Percentiles rank a stretch among this genome's conserved stretches.
Evolutionary conservation across 2,113 vertebrate species (phyloP).

Genomic region (Cyprinodon variegatus): DNA sequence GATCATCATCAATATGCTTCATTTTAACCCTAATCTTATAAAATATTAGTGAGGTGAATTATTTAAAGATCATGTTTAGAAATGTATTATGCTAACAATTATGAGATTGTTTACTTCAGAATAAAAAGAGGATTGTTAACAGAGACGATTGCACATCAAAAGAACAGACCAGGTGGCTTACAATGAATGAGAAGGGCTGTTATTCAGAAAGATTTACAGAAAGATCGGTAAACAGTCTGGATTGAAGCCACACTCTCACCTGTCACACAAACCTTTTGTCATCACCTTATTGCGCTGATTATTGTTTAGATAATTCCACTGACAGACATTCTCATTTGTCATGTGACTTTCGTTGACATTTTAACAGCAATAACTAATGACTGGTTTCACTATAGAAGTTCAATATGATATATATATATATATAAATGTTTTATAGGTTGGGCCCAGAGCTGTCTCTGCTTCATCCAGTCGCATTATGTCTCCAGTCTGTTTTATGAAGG

Average conservation of each 20-base stretch:
- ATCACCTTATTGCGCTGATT: slow-evolving; percentile 4
- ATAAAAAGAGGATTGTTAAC: slow-evolving; percentile 62
- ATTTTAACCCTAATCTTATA: neutral
- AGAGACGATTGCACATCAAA: slow-evolving; percentile 49
- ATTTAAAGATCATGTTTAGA: slow-evolving; percentile 15
- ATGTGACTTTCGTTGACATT: neutral
- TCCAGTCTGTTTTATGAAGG: slow-evolving; percentile 24
- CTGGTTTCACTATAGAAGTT: neutral
- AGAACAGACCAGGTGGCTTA: slow-evolving; percentile 34
- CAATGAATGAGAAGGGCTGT: slow-evolving; percentile 28
- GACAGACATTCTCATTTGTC: neutral
- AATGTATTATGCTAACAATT: slow-evolving; percentile 34
- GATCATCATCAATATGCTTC: neutral
- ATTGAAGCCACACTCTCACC: neutral
- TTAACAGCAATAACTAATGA: neutral
- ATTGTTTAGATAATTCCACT: slow-evolving; percentile 2
- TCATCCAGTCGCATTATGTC: slow-evolving; percentile 55
- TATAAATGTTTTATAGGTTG: slow-evolving; percentile 41
- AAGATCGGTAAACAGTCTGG: slow-evolving; percentile 32
- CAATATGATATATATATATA: slow-evolving; percentile 8
- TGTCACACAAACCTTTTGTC: slow-evolving; percentile 6
- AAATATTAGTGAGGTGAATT: neutral
- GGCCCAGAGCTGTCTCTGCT: slow-evolving; percentile 26
- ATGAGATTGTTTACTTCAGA: slow-evolving; percentile 56
- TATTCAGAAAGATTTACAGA: slow-evolving; percentile 34